Evolutionary conservation across 2,113 vertebrate genomes (phyloP), one percentile per base, ranked within the genome.

Genomic region (Chionis minor): DNA sequence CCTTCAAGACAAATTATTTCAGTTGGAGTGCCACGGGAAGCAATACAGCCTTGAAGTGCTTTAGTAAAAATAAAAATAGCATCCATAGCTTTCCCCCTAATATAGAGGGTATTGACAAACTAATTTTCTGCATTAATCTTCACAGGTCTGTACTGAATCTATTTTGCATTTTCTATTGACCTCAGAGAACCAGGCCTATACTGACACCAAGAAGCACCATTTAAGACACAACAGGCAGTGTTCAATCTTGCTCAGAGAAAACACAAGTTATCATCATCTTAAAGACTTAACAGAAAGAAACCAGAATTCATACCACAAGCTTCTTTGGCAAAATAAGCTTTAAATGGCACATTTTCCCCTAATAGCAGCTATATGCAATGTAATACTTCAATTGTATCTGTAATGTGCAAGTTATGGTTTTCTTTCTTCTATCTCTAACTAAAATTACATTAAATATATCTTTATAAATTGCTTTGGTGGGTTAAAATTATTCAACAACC

Each of bases 391-490:
- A 30, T 2, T 27, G 4, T 10, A 51, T 9, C 7, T 44, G 26
- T 12, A n/a, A 21, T 0, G 2, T 38, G 33, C 3, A 47, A 75
- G 10, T 33, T n/a, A 28, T 0, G 0, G 12, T 33, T n/a, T 67
- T 56, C 38, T 45, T 45, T 58, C 15, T 82, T 56, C 38, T 42
- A 49, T 6, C 54, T 17, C 9, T 73, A 44, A 49, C 4, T 77
- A 27, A 79, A 88, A 55, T 52, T 9, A 59, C 10, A 56, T 54
- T 21, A 40, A 81, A 59, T 20, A 12, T 12, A 5, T 27, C 16
- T 47, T 80, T 42, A 3, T 10, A 81, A 71, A 24, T 42, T 26
- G 9, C 17, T 81, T 73, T 44, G 55, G 8, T 45, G 24, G 7
- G 5, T 14, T 65, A 44, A 38, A 74, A 84, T 56, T 86, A 66